These are phyloP conservation scores for Hirtodrosophila confusa DNA, from an alignment of 2,888 invertebrate genomes.

Conservation along the genomic window DNA sequence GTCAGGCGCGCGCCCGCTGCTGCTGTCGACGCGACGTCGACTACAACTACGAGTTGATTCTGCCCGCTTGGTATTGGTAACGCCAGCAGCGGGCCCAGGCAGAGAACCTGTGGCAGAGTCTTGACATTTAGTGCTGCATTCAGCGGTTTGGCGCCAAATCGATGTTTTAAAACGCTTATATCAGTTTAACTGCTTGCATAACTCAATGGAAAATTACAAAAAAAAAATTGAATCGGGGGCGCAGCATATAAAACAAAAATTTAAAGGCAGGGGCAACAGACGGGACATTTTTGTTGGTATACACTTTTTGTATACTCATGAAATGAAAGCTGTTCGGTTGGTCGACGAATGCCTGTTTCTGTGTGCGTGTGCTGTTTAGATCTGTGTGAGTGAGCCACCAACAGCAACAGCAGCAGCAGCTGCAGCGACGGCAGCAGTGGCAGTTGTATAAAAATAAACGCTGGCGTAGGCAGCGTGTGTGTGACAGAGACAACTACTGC, in stretches of 20 bases:
- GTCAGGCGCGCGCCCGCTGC: slow-evolving; percentile 42
- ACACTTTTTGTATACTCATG: slow-evolving; percentile 54
- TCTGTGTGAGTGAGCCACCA: slow-evolving; percentile 39
- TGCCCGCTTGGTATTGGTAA: slow-evolving; percentile 51
- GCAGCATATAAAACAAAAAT: slow-evolving; percentile 7
- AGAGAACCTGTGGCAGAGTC: slow-evolving; percentile 53
- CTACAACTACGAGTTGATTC: slow-evolving; percentile 64
- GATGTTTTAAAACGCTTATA: background rate
- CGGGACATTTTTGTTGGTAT: slow-evolving; percentile 46
- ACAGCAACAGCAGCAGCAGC: slow-evolving; percentile 53
- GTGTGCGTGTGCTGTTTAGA: slow-evolving; percentile 25
- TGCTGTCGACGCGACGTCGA: slow-evolving; percentile 65
- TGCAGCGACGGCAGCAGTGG: slow-evolving; percentile 63
- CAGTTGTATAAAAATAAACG: slow-evolving; percentile 75
- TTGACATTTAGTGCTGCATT: slow-evolving; percentile 27
- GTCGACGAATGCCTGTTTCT: slow-evolving; percentile 37
- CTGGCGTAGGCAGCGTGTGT: slow-evolving; percentile 72
- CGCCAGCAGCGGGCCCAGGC: slow-evolving; percentile 49
- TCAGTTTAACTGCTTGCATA: slow-evolving; percentile 38
- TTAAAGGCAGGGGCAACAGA: slow-evolving; percentile 13
- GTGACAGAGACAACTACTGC: slow-evolving; percentile 78
- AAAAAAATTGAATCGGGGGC: slow-evolving; percentile 2
- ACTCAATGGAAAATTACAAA: slow-evolving; percentile 30
- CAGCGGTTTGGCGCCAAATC: slow-evolving; percentile 45
- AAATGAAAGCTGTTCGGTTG: slow-evolving; percentile 74